phyloP scores from a whole-genome alignment of 2,113 vertebrate genomes.

The Herpetotheres cachinnans region DNA sequence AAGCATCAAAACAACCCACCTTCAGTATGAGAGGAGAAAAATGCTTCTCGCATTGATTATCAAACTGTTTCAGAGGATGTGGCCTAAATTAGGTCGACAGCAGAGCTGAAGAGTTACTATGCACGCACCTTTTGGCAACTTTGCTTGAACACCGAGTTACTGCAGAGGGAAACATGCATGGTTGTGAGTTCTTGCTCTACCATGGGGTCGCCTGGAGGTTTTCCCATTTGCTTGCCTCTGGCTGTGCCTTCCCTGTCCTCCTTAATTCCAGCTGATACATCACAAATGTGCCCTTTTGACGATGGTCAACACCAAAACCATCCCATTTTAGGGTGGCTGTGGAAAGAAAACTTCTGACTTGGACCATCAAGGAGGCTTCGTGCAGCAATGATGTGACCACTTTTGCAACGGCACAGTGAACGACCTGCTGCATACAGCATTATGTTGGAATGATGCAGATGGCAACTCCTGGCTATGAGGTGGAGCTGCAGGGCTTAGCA shows the following conservation, averaged over 20 bases:
- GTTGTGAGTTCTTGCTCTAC: background rate
- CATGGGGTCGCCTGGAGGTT: background rate
- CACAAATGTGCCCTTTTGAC: slow-evolving; percentile 40
- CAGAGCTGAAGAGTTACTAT: slow-evolving; percentile 52
- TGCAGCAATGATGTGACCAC: accelerated
- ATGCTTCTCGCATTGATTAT: slow-evolving; percentile 27
- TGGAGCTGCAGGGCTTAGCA: background rate
- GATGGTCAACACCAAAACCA: background rate
- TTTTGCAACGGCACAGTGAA: background rate
- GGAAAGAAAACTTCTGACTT: background rate
- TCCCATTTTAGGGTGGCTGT: background rate
- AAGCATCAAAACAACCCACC: background rate
- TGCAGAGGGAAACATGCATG: background rate
- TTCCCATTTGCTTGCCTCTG: slow-evolving; percentile 31
- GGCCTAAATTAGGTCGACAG: slow-evolving; percentile 67
- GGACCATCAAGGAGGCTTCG: background rate
- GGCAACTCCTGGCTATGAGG: background rate
- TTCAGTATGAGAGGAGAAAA: slow-evolving; percentile 22
- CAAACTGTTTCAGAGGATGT: slow-evolving; percentile 28
- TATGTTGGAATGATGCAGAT: background rate
- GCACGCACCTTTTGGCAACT: slow-evolving; percentile 40
- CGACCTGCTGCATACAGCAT: background rate
- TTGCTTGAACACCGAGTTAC: background rate
- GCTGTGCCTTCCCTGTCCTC: slow-evolving; percentile 43
- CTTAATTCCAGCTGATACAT: slow-evolving; percentile 12